Base-by-base conservation (phyloP, 1,140 invertebrate species). In the Antheraea pernyi region DNA sequence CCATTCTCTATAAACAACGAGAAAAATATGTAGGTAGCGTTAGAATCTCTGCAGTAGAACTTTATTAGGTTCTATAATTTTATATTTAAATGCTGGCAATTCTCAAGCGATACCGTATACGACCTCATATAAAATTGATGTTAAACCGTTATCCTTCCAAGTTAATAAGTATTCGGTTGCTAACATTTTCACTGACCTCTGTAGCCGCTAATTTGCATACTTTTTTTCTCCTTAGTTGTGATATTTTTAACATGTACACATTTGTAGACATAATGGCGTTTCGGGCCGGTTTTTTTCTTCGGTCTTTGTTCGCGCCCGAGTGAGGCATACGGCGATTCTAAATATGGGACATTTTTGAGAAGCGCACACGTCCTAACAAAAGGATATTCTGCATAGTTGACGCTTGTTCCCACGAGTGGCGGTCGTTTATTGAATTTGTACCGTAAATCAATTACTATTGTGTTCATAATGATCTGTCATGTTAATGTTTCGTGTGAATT, bases 311-410 rank as follows among this genome's bases (percentile, higher is more conserved):
- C n/a, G 59, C 30, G 11, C 30, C n/a, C 19, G 60, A 61, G 19
- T 36, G 19, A 61, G 36, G 60, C 61, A 36, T 53, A 53, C n/a
- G 58, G 64, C 19, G 62, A 66, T 36, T 36, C 58, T 65, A 53
- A 69, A 72, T 58, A 58, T 30, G 36, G 46, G 60, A 63, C 65
- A 60, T 59, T 67, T 67, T 63, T 64, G 36, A 73, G 59, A 59
- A 73, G 63, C 42, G 59, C 64, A 30, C 67, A 72, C 68, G 75
- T 30, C 62, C 66, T n/a, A 75, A 84, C 79, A 84, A 88, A 81
- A 84, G 81, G 74, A 73, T 78, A 84, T 88, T 89, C 85, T 78
- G 84, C 85, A 84, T 86, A 79, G 79, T 83, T 82, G 77, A 75
- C 68, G 79, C 5, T 68, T 59, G 76, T 86, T 88, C 85, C 78